phyloP scores from a whole-genome alignment of 2,113 vertebrate genomes.

The Clinocottus analis region DNA sequence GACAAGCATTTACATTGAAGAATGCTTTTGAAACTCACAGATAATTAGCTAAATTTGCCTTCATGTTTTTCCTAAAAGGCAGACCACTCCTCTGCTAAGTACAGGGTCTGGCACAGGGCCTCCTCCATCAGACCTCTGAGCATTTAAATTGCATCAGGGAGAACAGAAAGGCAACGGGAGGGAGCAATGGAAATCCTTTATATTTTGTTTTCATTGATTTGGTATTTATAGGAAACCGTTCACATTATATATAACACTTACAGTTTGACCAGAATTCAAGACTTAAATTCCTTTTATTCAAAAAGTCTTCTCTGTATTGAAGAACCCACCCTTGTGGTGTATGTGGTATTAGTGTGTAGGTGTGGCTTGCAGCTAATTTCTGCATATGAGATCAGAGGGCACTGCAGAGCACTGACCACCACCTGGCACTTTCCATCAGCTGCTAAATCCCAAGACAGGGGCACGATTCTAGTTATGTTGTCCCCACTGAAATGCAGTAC shows the following conservation, averaged over 20 bases:
- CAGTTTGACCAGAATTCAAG: not conserved
- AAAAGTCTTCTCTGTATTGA: not conserved
- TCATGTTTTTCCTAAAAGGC: conserved; percentile 51
- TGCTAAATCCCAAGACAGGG: conserved; percentile 11
- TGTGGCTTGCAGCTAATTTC: conserved; percentile 67
- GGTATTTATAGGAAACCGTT: not conserved
- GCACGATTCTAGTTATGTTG: conserved; percentile 39
- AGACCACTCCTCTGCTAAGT: conserved; percentile 53
- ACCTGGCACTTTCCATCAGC: conserved; percentile 79
- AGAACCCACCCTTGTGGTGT: conserved; percentile 20
- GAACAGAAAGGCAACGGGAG: conserved; percentile 7
- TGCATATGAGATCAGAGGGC: conserved; percentile 59
- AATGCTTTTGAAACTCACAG: conserved; percentile 28
- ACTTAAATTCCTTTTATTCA: not conserved
- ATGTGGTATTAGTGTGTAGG: conserved; percentile 38
- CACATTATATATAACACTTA: not conserved
- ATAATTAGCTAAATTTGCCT: conserved; percentile 25
- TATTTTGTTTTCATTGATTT: not conserved
- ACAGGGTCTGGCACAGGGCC: conserved; percentile 54
- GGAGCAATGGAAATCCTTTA: conserved; percentile 1
- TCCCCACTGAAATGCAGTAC: conserved; percentile 7
- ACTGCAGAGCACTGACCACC: conserved; percentile 36
- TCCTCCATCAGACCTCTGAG: conserved; percentile 36
- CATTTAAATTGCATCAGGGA: conserved; percentile 34
- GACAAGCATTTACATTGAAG: conserved; percentile 29